Base-by-base conservation (phyloP, 2,113 vertebrate genomes). In the Calcarius ornatus region DNA sequence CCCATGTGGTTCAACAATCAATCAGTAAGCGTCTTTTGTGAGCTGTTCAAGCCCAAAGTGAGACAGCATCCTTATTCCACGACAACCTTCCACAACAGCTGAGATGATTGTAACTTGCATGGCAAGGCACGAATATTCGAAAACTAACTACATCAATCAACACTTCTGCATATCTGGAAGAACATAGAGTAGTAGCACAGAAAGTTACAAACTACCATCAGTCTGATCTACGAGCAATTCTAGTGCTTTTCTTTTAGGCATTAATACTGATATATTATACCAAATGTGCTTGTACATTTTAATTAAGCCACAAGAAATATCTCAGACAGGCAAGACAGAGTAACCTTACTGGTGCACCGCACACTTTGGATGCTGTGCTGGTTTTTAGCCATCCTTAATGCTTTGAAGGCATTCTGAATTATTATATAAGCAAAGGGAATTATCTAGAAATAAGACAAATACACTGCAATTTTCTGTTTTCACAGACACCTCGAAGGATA, bases 301-400 rank as follows among this genome's bases (percentile, higher is more conserved):
- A 48, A 56, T 73, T 64, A 37, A 90, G 21, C 69, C 3, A 5
- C 57, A 90, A 88, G 48, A 73, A 94, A 57, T 43, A 93, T 51
- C 48, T 8, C 2, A 82, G n/a, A 88, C 93, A 94, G 92, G 94
- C 95, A 96, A 94, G 92, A 95, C 90, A 96, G 51, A 75, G 42
- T n/a, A 95, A 93, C 93, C 94, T 97, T 95, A 96, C 87, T 88
- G 69, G 81, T 82, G 78, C 95, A 95, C 69, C 0, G 13, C 82
- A 95, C 82, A 94, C 45, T 64, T 94, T 25, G 66, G 79, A 68
- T 95, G 81, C 72, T 69, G 54, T 91, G 81, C 78, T 90, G 33
- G 1, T 84, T 95, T 96, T 97, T 97, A 97, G 96, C 95, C 95
- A 96, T 73, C 91, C 96, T 97, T 97, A 97, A 96, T 95, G 94